Evolutionary conservation across 2,797 vertebrate genomes (phyloP).

Genomic region (Spinus olivaceus): DNA sequence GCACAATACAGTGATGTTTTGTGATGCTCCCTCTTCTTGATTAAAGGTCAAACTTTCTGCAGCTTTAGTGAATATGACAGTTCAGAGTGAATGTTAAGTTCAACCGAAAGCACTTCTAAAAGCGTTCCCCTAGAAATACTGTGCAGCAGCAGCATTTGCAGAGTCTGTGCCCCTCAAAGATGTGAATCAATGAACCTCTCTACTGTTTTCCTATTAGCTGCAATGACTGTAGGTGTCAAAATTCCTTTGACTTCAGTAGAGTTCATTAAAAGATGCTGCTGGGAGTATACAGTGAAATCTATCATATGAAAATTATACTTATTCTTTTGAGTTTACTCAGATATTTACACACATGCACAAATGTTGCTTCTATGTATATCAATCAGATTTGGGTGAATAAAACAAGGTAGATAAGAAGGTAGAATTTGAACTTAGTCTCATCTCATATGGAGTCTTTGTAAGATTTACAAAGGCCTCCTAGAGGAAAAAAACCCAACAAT

Average conservation of each 20-base stretch:
- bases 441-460: neutral
- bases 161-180: neutral
- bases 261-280: neutral
- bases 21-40: neutral
- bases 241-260: neutral
- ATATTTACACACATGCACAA: neutral
- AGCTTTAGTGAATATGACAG: neutral
- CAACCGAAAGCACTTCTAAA: neutral
- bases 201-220: neutral
- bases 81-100: neutral
- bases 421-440: neutral
- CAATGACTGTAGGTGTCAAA: neutral
- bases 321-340: neutral
- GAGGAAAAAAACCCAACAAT: neutral
- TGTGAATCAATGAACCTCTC: neutral
- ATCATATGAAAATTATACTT: neutral
- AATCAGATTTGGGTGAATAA: neutral
- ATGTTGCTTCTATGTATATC: neutral
- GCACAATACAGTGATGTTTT: neutral
- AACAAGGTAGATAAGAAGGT: neutral
- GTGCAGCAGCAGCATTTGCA: neutral
- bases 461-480: neutral
- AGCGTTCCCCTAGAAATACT: neutral
- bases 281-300: neutral
- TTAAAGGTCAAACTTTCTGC: constrained; percentile 35